Evolutionary conservation across 1,140 invertebrate species (phyloP).

Genomic region (Sminthurides bifidus): DNA sequence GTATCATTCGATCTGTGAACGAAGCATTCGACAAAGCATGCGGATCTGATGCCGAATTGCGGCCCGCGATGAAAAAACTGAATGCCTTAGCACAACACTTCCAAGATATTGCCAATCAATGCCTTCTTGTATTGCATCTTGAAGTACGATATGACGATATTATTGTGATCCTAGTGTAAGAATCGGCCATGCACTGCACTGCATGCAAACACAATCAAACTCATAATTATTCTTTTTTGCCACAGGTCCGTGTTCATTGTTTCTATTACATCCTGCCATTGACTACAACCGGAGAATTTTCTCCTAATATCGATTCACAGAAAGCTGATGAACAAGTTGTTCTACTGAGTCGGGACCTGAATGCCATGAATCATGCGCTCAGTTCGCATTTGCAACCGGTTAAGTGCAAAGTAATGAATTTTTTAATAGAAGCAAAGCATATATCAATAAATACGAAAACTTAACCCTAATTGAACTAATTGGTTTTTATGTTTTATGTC

Average conservation of each 20-base stretch:
- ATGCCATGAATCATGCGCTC: constrained; percentile 65
- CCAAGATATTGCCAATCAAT: constrained; percentile 78
- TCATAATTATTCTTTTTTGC: too few species aligned
- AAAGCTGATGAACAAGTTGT: constrained; percentile 70
- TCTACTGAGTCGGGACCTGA: constrained; percentile 64
- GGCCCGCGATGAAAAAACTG: constrained; percentile 21
- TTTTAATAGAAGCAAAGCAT: constrained; percentile 2
- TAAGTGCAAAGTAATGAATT: constrained; percentile 56
- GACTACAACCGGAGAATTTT: constrained; percentile 46
- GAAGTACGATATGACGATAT: constrained; percentile 48
- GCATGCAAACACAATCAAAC: too few species aligned
- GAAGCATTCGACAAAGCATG: constrained; percentile 10
- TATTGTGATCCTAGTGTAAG: background rate
- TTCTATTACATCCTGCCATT: constrained; percentile 76
- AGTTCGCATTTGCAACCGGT: constrained; percentile 56
- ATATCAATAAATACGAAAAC: background rate
- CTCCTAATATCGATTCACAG: constrained; percentile 43
- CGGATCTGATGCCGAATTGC: constrained; percentile 7
- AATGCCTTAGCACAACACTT: constrained; percentile 60
- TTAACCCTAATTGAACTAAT: background rate
- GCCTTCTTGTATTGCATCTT: constrained; percentile 77
- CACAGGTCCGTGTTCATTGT: constrained; percentile 77
- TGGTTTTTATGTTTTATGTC: constrained; percentile 16
- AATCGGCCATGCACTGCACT: too few species aligned
- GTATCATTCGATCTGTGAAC: constrained; percentile 9